Conservation (phyloP, 2,888 invertebrate species). For the Megaustenia siamemsis region DNA sequence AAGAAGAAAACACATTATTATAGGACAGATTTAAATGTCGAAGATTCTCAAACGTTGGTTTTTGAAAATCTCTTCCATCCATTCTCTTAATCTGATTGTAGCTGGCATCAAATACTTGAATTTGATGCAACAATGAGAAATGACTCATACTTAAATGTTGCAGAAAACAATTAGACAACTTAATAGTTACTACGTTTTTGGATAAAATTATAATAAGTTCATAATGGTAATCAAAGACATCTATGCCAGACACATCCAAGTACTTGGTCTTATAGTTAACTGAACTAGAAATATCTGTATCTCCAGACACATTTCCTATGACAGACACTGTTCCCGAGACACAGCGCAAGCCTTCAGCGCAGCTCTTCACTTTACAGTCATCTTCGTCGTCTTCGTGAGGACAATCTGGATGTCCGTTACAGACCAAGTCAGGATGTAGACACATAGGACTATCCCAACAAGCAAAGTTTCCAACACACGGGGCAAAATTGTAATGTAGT, state of each 20-base stretch:
- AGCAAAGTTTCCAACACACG: neutral
- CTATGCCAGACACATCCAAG: neutral
- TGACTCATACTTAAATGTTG: neutral
- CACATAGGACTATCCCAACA: neutral
- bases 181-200: neutral
- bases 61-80: too few species aligned
- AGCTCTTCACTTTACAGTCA: neutral
- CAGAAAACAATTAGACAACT: neutral
- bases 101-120: neutral
- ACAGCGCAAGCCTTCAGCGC: neutral
- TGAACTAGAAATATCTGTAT: neutral
- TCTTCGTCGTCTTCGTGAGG: conserved; percentile 1
- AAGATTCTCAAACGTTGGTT: too few species aligned
- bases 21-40: neutral
- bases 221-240: neutral
- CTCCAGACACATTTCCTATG: neutral
- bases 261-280: neutral
- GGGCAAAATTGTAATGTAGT: neutral
- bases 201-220: neutral
- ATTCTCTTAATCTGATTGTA: neutral
- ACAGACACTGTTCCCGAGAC: neutral
- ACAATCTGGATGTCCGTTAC: conserved; percentile 7
- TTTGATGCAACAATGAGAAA: too few species aligned
- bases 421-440: conserved; percentile 23
- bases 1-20: neutral